Base-by-base conservation (phyloP, 2,888 invertebrate species). In the Elaeidobius kamerunicus region DNA sequence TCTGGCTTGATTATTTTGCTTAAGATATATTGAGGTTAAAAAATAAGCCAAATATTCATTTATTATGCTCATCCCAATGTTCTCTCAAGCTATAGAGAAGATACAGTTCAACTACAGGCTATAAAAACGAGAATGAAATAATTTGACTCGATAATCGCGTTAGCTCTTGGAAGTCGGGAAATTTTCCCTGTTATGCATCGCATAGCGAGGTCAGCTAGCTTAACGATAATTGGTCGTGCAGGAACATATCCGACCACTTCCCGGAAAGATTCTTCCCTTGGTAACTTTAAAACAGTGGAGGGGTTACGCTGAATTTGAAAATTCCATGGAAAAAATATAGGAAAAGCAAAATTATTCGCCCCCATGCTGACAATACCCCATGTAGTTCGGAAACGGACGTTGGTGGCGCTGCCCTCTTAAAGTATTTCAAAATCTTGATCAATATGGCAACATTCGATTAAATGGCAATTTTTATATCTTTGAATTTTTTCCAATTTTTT, bases 251-350 rank as follows among this genome's bases (percentile, higher is more conserved):
- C 60, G 61, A 60, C 60, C 60, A 59, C 57, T 64, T 61, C 57
- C 56, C 58, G 63, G 60, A 63, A 61, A 63, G 63, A 65, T 65
- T 65, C 61, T 50, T 63, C 63, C 65, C 63, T 52, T 57, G 65
- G 59, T 62, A 57, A 60, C 56, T 53, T 60, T 62, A 63, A 60
- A 49, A 48, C 56, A 56, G 42, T 42, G 42, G 18, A 23, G 23
- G 23, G 9, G 23, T 23, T 23, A 6, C 9, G 23, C 9, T 9
- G 9, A 23, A 23, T 23, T 23, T 23, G 23, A 9, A 23, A 23
- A 23, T 9, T 23, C 23, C 4, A 9, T 6, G 23, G 23, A 6
- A 9, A 9, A 9, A 6, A 23, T 23, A 6, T 9, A 6, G 9
- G 9, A 23, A 23, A 23, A 23, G 9, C 4, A 23, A 4, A 23